Evolutionary conservation across 2,113 vertebrate species (phyloP), one percentile per base, ranked within the genome.

Genomic region (Catagonus wagneri): DNA sequence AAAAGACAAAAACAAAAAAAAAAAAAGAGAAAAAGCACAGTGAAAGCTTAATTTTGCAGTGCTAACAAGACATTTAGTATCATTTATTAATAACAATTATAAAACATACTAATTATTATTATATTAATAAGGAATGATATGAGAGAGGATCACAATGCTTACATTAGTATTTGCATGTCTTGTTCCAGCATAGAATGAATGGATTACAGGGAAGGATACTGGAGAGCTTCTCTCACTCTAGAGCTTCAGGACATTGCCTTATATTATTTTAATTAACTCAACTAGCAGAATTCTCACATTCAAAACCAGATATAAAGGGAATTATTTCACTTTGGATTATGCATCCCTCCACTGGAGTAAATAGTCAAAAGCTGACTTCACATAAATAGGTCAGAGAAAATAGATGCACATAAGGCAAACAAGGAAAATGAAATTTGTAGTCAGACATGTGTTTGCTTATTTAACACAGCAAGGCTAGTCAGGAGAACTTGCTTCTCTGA

Each of bases 401-500:
- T 83, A 63, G 17, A 71, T 27, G 4, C 29, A 76, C 27, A 36
- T 75, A 90, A 83, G 69, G 50, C 58, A 74, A 94, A 83, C 3
- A 93, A 13, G 44, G 32, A 84, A 76, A 92, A 78, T 10, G 44
- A 87, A 95, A 69, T 75, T 19, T 93, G n/a, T 86, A 93, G 34
- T 94, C 19, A 93, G 39, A 93, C 52, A 15, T 79, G 39, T 95
- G 44, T 39, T 84, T 75, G 69, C 16, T 71, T 76, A 76, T 36
- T 84, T 60, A 74, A 95, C 76, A 79, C 8, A 92, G 75, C 29
- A 92, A 83, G 34, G 74, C 19, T 89, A 83, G 58, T 50, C 20
- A 94, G 89, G 54, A 95, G 61, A 87, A 94, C n/a, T 44, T 96
- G 60, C 87, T 94, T 97, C 56, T 94, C 66, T 83, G 32, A 89